These are phyloP conservation scores for Melanogrammus aeglefinus DNA, from an alignment of 2,797 vertebrate genomes.

Conservation along the genomic window DNA sequence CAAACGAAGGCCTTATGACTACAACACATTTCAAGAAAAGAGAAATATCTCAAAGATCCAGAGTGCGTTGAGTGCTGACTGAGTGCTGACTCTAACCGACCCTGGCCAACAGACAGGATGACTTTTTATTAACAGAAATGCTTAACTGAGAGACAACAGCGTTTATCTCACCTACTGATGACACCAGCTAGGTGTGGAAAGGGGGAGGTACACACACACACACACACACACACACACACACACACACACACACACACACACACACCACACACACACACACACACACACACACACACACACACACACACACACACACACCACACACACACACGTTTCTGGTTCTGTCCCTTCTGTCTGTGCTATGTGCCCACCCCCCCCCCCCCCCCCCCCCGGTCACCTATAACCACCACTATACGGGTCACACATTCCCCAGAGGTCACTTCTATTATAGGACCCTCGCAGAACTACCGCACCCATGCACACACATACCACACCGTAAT, in stretches of 20 bases:
- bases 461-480: neutral
- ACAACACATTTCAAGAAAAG: neutral
- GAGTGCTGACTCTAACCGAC: neutral
- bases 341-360: neutral
- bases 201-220: neutral
- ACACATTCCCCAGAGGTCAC: neutral
- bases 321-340: neutral
- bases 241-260: constrained; percentile 4
- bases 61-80: no score
- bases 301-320: no score
- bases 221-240: constrained; percentile 3
- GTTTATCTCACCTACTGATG: neutral
- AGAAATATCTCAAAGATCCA: neutral
- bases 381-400: neutral
- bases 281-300: no score
- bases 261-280: no score
- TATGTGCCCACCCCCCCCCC: neutral
- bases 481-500: neutral
- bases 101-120: neutral
- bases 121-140: constrained; percentile 2
- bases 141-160: constrained; percentile 14
- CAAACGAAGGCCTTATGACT: no score
- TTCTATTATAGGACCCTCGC: neutral
- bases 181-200: neutral
- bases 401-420: neutral